Percentiles rank a stretch among this genome's conserved stretches.
Evolutionary conservation across 1,140 invertebrate genomes (phyloP).

Genomic region (Teleogryllus occipitalis): DNA sequence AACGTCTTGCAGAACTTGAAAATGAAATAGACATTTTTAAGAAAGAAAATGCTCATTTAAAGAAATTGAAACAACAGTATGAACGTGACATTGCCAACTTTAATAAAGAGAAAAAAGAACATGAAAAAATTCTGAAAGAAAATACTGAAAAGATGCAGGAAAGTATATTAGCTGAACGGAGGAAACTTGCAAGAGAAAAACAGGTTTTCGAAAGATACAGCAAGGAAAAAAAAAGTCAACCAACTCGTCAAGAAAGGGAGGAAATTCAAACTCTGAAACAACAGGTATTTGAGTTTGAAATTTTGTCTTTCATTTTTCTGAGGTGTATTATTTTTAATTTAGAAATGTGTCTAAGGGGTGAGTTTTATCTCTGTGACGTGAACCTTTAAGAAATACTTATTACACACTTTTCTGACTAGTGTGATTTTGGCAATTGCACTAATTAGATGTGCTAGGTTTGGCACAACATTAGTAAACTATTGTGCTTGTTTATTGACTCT

Average conservation of each 20-base stretch:
- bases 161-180: constrained; percentile 25
- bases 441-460: too few relatives aligned
- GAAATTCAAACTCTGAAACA: constrained; percentile 21
- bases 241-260: constrained; percentile 20
- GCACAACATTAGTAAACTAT: too few relatives aligned
- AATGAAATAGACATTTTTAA: constrained; percentile 59
- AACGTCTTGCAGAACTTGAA: constrained; percentile 54
- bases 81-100: constrained; percentile 31
- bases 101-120: constrained; percentile 24
- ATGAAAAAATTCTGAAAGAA: constrained; percentile 20
- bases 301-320: too few relatives aligned
- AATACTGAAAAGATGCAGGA: constrained; percentile 25
- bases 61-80: constrained; percentile 33
- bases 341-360: too few relatives aligned
- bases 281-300: constrained; percentile 10
- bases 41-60: constrained; percentile 50
- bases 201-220: constrained; percentile 21
- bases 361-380: too few relatives aligned
- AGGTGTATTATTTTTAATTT: too few relatives aligned
- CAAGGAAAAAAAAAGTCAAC: constrained; percentile 24
- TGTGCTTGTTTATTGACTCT: too few relatives aligned
- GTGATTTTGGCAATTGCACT: too few relatives aligned
- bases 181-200: constrained; percentile 26
- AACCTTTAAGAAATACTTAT: too few relatives aligned
- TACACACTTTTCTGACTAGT: too few relatives aligned